Evolutionary conservation across 2,113 vertebrate species (phyloP), one percentile per base, ranked within the genome.

Genomic region (Empidonax traillii): DNA sequence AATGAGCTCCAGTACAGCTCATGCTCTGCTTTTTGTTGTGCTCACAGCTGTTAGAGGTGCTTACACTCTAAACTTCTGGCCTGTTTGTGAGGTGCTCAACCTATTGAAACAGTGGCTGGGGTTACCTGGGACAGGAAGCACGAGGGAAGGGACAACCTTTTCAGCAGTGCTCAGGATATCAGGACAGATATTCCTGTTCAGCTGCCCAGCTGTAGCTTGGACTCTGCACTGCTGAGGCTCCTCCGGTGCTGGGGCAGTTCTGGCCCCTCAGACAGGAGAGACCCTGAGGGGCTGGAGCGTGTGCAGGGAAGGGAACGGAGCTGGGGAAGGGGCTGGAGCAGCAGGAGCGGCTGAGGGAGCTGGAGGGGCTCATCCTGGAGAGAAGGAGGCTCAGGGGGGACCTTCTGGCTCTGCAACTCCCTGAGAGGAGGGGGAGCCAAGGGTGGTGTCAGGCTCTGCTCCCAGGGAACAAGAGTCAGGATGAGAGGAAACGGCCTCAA

Each of bases 211-310:
- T 14, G 25, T 41, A 66, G 33, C 27, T 66, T 58, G 3, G 2
- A 12, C 6, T 43, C 25, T 33, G 9, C 31, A 27, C 27, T 28
- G 22, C 43, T 44, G 76, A 73, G 51, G 31, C 14, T 23, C 5
- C 22, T 51, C 43, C 43, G 51, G 3, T 19, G 7, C 43, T 65
- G 20, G 41, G 24, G 7, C 30, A 21, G n/a, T 4, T 63, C 9
- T 55, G 49, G 58, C 10, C 6, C 30, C 3, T 76, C 8, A 9
- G 4, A 25, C 41, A 78, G 8, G 2, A 58, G 1, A 0, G 58
- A 65, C 35, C 0, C 0, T 0, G 14, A 88, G 25, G 49, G 21
- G 35, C 31, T 72, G 75, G 25, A 65, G 49, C 2, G 0, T 63
- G 66, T 79, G 24, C 56, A 55, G 75, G 41, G 75, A 1, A 79